phyloP scores from a whole-genome alignment of 2,888 invertebrate species.

The Psylliodes chrysocephalus region DNA sequence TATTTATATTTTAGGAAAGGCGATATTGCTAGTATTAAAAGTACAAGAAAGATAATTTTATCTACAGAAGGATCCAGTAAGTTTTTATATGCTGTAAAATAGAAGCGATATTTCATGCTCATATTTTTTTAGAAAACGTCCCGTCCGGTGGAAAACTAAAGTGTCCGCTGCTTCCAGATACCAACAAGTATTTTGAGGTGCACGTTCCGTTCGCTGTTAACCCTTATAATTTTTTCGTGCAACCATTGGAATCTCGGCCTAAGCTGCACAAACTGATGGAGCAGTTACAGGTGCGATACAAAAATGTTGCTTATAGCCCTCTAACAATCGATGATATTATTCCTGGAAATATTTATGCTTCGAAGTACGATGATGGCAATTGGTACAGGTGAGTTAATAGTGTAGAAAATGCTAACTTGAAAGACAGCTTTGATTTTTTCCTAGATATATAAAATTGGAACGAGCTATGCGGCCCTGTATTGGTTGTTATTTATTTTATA shows the following conservation, averaged over 20 bases:
- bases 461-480: too few relatives aligned
- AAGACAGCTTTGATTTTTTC: too few relatives aligned
- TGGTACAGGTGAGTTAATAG: constrained; percentile 76
- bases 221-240: constrained; percentile 78
- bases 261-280: constrained; percentile 73
- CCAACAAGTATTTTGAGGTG: constrained; percentile 74
- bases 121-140: constrained; percentile 48
- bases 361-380: constrained; percentile 72
- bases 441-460: too few relatives aligned
- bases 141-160: constrained; percentile 60
- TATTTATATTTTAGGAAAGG: constrained; percentile 38
- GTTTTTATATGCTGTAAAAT: too few relatives aligned
- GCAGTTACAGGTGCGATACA: constrained; percentile 72
- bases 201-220: constrained; percentile 80
- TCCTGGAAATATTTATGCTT: constrained; percentile 76
- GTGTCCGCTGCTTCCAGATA: constrained; percentile 63
- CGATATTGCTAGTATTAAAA: constrained; percentile 39
- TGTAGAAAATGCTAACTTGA: too few relatives aligned
- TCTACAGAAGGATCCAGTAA: constrained; percentile 47
- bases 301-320: constrained; percentile 65
- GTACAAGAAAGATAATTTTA: constrained; percentile 43
- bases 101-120: not conserved
- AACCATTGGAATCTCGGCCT: constrained; percentile 64
- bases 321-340: constrained; percentile 56
- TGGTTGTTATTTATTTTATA: too few relatives aligned